Conservation (phyloP, 2,113 vertebrate species). For the Physeter macrocephalus region DNA sequence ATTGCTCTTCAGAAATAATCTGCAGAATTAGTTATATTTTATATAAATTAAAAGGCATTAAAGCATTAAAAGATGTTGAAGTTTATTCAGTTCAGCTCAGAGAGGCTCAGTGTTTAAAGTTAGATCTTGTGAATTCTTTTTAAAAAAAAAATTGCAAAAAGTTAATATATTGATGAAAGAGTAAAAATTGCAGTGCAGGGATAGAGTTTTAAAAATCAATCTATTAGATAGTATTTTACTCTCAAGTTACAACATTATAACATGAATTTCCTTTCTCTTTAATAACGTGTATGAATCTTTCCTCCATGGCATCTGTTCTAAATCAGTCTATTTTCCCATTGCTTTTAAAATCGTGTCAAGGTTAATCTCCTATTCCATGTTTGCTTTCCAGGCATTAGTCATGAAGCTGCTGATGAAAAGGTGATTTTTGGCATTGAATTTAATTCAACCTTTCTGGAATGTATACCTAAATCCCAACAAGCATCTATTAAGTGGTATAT, state of each 20-base stretch:
- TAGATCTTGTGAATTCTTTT: background rate
- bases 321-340: conserved; percentile 81
- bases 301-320: conserved; percentile 79
- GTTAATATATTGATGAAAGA: background rate
- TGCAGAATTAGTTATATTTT: background rate
- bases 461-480: conserved; percentile 96
- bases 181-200: background rate
- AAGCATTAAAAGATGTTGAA: background rate
- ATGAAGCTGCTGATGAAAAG: conserved; percentile 91
- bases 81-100: background rate
- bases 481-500: conserved; percentile 93
- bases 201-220: conserved; percentile 67
- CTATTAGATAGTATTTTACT: conserved; percentile 65
- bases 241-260: conserved; percentile 67
- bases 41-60: background rate
- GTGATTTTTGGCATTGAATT: conserved; percentile 95
- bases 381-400: conserved; percentile 84
- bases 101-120: background rate
- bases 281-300: conserved; percentile 68
- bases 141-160: background rate
- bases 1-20: background rate
- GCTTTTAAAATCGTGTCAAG: conserved; percentile 81
- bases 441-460: conserved; percentile 98
- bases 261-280: conserved; percentile 74
- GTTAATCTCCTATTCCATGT: conserved; percentile 83